phyloP scores from a whole-genome alignment of 2,888 invertebrate species.

The Cephus pygmeus region DNA sequence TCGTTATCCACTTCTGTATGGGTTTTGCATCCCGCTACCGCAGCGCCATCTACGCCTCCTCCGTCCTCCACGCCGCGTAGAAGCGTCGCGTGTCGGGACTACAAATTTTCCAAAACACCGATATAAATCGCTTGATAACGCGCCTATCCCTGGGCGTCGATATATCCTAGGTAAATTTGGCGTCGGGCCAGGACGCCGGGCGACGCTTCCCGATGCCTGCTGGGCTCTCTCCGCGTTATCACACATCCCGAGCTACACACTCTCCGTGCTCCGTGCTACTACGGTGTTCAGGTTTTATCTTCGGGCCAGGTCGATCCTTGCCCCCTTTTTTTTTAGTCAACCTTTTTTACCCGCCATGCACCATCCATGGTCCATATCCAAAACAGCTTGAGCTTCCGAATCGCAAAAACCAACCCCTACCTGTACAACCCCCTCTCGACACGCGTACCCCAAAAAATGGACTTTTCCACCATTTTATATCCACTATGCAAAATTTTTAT shows the following conservation, averaged over 20 bases:
- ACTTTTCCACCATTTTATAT: neutral
- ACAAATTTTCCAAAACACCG: slow-evolving; percentile 58
- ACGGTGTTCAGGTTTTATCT: neutral
- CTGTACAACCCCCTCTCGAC: neutral
- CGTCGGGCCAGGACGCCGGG: slow-evolving; percentile 3
- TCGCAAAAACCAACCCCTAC: neutral
- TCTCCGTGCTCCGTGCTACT: neutral
- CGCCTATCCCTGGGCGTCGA: slow-evolving; percentile 45
- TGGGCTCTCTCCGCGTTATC: neutral
- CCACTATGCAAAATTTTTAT: neutral
- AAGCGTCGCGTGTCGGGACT: slow-evolving; percentile 33
- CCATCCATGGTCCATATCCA: neutral
- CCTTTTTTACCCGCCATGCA: neutral
- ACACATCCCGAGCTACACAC: neutral
- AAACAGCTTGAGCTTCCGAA: neutral
- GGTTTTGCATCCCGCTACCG: neutral
- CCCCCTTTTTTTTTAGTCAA: neutral
- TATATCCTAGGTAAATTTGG: slow-evolving; percentile 52
- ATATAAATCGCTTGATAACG: slow-evolving; percentile 60
- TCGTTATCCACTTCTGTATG: slow-evolving; percentile 37
- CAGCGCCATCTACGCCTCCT: neutral
- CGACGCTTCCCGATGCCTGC: neutral
- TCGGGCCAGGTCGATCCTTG: neutral
- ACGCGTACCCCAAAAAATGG: neutral
- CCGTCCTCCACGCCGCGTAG: neutral